phyloP scores from a whole-genome alignment of 2,113 vertebrate species.

The Microcebus griseorufus region DNA sequence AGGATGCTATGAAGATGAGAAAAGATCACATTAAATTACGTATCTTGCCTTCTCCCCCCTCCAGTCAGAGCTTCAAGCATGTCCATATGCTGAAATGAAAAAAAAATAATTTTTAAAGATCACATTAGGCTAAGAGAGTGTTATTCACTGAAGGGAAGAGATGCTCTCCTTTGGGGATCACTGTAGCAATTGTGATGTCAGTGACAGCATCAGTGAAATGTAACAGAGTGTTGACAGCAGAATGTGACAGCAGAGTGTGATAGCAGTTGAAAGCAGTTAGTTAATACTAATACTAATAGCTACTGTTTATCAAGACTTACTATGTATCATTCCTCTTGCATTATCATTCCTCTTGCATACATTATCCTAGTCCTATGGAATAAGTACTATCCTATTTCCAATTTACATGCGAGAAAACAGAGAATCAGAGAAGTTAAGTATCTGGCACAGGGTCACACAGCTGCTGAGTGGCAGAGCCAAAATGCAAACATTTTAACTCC shows the following conservation, averaged over 20 bases:
- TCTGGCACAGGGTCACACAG: background rate
- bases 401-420: background rate
- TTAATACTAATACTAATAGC: background rate
- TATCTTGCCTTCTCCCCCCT: too few relatives aligned
- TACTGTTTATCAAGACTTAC: background rate
- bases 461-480: background rate
- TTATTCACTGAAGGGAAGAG: background rate
- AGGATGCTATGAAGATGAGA: background rate
- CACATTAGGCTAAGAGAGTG: background rate
- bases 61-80: too few relatives aligned
- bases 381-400: background rate
- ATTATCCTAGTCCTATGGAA: background rate
- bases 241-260: background rate
- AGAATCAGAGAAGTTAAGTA: background rate
- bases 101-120: background rate
- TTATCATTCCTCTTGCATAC: background rate
- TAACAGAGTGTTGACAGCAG: background rate
- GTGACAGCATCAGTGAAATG: background rate
- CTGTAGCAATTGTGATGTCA: background rate
- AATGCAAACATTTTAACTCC: background rate
- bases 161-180: background rate
- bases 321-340: background rate
- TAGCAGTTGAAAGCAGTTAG: background rate
- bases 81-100: too few relatives aligned
- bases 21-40: background rate